Percentiles rank a stretch among this genome's conserved stretches.
These are phyloP conservation scores for Athalia rosae DNA, from an alignment of 2,888 invertebrate species.

Conservation along the genomic window DNA sequence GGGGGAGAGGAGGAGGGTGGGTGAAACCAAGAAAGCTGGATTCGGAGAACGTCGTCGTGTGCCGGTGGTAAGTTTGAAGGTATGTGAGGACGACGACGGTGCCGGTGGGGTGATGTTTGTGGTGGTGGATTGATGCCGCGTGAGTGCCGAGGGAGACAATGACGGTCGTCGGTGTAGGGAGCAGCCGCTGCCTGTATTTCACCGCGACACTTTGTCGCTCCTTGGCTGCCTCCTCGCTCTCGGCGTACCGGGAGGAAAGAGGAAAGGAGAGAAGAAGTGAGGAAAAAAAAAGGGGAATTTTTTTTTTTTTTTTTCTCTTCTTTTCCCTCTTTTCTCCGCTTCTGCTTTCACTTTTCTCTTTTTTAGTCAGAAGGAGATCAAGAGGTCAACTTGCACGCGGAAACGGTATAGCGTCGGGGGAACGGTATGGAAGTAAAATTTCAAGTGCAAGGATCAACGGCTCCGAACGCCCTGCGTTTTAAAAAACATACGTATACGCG, in stretches of 20 bases:
- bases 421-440: constrained; percentile 22
- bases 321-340: background rate
- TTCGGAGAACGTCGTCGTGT: background rate
- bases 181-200: constrained; percentile 47
- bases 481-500: background rate
- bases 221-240: background rate
- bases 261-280: background rate
- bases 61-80: constrained; percentile 16
- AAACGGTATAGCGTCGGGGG: constrained; percentile 29
- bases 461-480: no score
- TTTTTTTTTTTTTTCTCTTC: background rate
- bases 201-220: constrained; percentile 47
- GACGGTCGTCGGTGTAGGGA: constrained; percentile 40
- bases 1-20: no score
- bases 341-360: constrained; percentile 3
- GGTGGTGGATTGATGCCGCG: constrained; percentile 47
- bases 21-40: no score
- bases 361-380: constrained; percentile 27
- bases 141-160: constrained; percentile 48
- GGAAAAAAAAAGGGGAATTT: constrained; percentile 9
- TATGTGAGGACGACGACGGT: no score
- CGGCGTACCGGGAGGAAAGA: constrained; percentile 1
- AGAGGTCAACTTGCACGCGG: constrained; percentile 40
- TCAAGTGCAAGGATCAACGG: constrained; percentile 37
- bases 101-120: background rate